Evolutionary conservation across 2,888 invertebrate genomes (phyloP), one percentile per base, ranked within the genome.

Genomic region (Orthosia gracilis): DNA sequence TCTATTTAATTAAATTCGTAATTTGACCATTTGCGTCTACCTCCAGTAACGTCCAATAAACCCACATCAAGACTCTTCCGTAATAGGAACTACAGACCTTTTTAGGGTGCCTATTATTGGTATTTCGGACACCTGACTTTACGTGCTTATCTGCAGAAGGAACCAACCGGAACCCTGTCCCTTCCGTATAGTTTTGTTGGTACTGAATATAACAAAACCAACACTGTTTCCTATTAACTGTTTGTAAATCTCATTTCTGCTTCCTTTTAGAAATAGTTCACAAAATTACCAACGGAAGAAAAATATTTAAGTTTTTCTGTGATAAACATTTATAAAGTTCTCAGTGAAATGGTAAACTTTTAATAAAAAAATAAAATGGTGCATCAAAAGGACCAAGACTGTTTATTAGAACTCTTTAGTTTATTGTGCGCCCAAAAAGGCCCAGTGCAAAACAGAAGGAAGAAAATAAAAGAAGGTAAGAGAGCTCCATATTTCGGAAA

Each of bases 381-480:
- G 88, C 92, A 90, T 45, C 91, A 86, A 49, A 91, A 91, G 78
- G 92, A 94, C 45, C 87, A 89, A 69, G 95, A 95, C 84, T 95
- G 95, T 85, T 85, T 95, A 65, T 69, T 95, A 21, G 91, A 93
- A 84, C 88, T 95, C 13, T 89, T 96, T n/a, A 87, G 92, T 63
- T 80, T 92, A 66, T 85, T 95, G 64, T 95, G 95, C 83, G 93
- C 94, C 77, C 92, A 94, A 83, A 92, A 87, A 81, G 90, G 87
- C 65, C 83, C 89, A 13, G 77, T 82, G 26, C 87, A 87, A 85
- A 89, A 85, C 76, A 89, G 79, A 61, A 90, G 83, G 81, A 78
- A 76, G 68, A 70, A 77, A 80, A 87, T 87, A 59, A 88, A 89
- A 84, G 89, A 86, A 88, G 94, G 94, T 95, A 88, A 93, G 92